These are phyloP conservation scores for Cotesia congregata DNA, from an alignment of 2,888 invertebrate species.

Conservation along the genomic window DNA sequence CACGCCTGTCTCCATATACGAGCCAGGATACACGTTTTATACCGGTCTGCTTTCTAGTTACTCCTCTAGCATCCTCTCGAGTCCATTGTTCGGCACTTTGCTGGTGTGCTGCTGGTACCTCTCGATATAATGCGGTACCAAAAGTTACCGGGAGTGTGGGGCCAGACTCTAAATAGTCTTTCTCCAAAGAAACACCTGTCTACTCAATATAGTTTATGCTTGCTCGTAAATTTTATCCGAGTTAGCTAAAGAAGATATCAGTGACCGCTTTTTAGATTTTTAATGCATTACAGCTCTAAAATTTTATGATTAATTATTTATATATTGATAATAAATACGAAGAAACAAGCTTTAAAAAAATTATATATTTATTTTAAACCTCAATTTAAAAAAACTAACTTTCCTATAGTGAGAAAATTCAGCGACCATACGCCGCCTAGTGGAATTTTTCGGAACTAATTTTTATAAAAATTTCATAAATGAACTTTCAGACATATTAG, in stretches of 20 bases:
- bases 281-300: neutral
- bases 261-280: neutral
- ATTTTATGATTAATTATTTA: too few relatives aligned
- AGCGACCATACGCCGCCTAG: too few relatives aligned
- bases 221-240: slow-evolving; percentile 62
- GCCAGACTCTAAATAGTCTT: slow-evolving; percentile 41
- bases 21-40: neutral
- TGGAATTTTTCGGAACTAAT: too few relatives aligned
- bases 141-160: neutral
- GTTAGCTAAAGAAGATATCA: slow-evolving; percentile 9
- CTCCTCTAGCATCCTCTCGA: too few relatives aligned
- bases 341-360: too few relatives aligned
- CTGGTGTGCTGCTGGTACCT: neutral
- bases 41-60: neutral
- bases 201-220: slow-evolving; percentile 57
- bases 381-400: too few relatives aligned
- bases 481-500: too few relatives aligned
- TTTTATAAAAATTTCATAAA: too few relatives aligned
- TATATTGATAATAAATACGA: too few relatives aligned
- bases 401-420: too few relatives aligned
- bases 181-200: slow-evolving; percentile 60
- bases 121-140: neutral
- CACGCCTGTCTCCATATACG: slow-evolving; percentile 45
- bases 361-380: too few relatives aligned
- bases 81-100: too few relatives aligned